Percentiles rank a stretch among this genome's conserved stretches.
These are phyloP conservation scores for Doryteuthis pealeii DNA, from an alignment of 1,140 invertebrate species.

Conservation along the genomic window DNA sequence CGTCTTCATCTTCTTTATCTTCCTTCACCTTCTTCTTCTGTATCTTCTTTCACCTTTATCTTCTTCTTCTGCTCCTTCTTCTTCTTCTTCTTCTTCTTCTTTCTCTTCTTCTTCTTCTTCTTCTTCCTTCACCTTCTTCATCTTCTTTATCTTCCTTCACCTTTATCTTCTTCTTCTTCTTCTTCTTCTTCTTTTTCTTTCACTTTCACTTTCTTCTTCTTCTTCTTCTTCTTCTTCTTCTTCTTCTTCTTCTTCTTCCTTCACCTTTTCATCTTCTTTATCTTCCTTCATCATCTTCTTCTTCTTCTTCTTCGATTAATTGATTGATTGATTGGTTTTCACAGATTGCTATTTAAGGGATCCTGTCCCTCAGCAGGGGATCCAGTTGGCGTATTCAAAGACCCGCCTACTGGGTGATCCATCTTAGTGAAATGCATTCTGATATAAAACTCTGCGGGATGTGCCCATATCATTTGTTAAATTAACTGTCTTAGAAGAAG, in stretches of 20 bases:
- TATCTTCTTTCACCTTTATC: neutral
- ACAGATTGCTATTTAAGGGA: too few relatives aligned
- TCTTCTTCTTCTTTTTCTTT: neutral
- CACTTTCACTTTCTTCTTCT: neutral
- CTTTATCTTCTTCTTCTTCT: neutral
- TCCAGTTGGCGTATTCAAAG: too few relatives aligned
- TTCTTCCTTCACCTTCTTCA: neutral
- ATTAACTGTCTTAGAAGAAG: too few relatives aligned
- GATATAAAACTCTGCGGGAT: too few relatives aligned
- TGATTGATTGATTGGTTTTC: too few relatives aligned
- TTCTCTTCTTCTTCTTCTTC: neutral
- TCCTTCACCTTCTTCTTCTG: slow-evolving; percentile 10
- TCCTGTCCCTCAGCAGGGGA: too few relatives aligned
- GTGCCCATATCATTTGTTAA: too few relatives aligned
- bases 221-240: neutral
- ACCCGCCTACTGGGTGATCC: too few relatives aligned
- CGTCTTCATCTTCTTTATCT: slow-evolving; percentile 31
- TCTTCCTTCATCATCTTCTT: slow-evolving; percentile 4
- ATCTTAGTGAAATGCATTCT: too few relatives aligned
- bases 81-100: slow-evolving; percentile 1
- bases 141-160: neutral
- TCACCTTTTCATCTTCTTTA: neutral
- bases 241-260: neutral
- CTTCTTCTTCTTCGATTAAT: neutral
- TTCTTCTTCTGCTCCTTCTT: slow-evolving; percentile 1